phyloP scores from a whole-genome alignment of 2,797 vertebrate genomes.

The Chromobotia macracanthus region DNA sequence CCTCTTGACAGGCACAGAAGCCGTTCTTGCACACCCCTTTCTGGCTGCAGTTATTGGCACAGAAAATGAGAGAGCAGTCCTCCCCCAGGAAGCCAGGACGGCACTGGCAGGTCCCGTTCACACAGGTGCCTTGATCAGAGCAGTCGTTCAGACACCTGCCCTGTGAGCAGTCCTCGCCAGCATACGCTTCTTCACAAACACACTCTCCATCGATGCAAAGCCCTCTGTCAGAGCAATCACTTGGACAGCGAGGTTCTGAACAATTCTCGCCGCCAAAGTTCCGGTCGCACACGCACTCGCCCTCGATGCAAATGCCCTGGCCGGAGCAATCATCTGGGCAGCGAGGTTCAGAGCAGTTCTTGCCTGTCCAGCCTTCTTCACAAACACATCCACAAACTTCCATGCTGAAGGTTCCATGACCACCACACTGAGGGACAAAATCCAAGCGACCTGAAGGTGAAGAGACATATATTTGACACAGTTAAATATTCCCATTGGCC shows the following conservation, averaged over 20 bases:
- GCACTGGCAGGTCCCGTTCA: slow-evolving; percentile 90
- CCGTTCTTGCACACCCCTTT: slow-evolving; percentile 88
- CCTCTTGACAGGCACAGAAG: slow-evolving; percentile 88
- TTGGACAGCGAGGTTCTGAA: slow-evolving; percentile 87
- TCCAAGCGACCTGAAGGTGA: slow-evolving; percentile 84
- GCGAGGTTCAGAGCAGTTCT: slow-evolving; percentile 91
- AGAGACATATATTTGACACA: neutral
- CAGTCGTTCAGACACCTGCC: slow-evolving; percentile 91
- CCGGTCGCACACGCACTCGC: slow-evolving; percentile 90
- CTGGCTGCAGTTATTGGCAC: slow-evolving; percentile 89
- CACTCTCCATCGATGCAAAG: slow-evolving; percentile 94
- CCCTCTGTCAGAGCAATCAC: slow-evolving; percentile 89
- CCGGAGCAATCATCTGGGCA: slow-evolving; percentile 92
- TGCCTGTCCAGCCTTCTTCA: slow-evolving; percentile 91
- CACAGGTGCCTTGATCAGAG: slow-evolving; percentile 86
- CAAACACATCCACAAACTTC: slow-evolving; percentile 93
- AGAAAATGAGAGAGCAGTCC: slow-evolving; percentile 87
- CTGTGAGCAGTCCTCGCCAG: slow-evolving; percentile 87
- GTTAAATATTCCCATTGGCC: neutral
- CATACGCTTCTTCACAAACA: slow-evolving; percentile 90
- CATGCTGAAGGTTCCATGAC: slow-evolving; percentile 94
- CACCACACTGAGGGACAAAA: slow-evolving; percentile 88
- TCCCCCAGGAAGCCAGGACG: slow-evolving; percentile 87
- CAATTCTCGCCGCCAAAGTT: slow-evolving; percentile 94
- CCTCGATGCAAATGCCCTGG: slow-evolving; percentile 89